These are phyloP conservation scores for Drosophila kanapiae DNA, from an alignment of 1,140 invertebrate species.

Conservation along the genomic window DNA sequence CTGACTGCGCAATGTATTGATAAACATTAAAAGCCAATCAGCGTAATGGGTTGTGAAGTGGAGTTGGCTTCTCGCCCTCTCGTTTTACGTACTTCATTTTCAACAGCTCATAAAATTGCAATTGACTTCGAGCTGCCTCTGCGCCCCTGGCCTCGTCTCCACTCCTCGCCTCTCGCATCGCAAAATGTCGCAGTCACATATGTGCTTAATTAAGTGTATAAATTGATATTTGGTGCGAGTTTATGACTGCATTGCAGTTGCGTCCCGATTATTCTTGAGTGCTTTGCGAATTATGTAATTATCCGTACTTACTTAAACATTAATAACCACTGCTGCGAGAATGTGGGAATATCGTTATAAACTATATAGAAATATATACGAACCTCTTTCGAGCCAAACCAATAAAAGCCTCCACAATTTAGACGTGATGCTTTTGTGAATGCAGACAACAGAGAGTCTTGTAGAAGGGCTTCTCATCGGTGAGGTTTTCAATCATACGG, in stretches of 20 bases:
- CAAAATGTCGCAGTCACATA: slow-evolving; percentile 79
- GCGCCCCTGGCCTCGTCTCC: background rate
- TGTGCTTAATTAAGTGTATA: slow-evolving; percentile 81
- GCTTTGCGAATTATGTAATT: slow-evolving; percentile 54
- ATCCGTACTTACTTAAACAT: slow-evolving; percentile 32
- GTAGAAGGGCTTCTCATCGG: too few relatives aligned
- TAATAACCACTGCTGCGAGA: slow-evolving; percentile 9
- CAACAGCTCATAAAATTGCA: slow-evolving; percentile 82
- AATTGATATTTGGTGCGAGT: slow-evolving; percentile 80
- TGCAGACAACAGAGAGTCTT: too few relatives aligned
- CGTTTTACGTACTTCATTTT: slow-evolving; percentile 67
- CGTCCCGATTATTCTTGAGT: slow-evolving; percentile 61
- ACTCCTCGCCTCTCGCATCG: slow-evolving; percentile 19
- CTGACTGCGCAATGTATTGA: slow-evolving; percentile 73
- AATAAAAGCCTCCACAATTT: background rate
- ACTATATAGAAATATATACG: background rate
- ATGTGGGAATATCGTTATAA: slow-evolving; percentile 2
- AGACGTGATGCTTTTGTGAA: too few relatives aligned
- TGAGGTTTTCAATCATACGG: too few relatives aligned
- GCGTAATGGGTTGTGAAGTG: slow-evolving; percentile 79
- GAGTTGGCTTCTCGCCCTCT: slow-evolving; percentile 39
- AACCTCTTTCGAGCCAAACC: background rate
- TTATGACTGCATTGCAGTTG: slow-evolving; percentile 79
- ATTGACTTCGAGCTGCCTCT: slow-evolving; percentile 69
- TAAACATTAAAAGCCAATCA: slow-evolving; percentile 83